Conservation (phyloP, 2,888 invertebrate species). For the Gari tellinella region DNA sequence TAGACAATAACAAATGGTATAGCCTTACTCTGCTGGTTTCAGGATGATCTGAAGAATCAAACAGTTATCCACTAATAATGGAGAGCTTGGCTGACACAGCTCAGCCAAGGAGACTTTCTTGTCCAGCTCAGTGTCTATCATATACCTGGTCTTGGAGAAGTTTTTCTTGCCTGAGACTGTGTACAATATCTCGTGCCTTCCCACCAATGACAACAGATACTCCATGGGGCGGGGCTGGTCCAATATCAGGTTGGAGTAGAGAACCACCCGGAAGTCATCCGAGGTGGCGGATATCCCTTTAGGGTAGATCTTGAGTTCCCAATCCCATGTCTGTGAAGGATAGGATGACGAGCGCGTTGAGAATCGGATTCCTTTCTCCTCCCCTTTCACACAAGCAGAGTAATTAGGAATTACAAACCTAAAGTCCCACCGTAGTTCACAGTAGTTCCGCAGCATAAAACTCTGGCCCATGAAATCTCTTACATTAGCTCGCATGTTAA, state of each 20-base stretch:
- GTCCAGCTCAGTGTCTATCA: slow-evolving; percentile 84
- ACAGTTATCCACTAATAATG: slow-evolving; percentile 74
- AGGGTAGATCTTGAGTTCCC: slow-evolving; percentile 84
- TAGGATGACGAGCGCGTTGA: slow-evolving; percentile 83
- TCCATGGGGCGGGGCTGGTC: slow-evolving; percentile 83
- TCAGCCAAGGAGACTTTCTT: slow-evolving; percentile 82
- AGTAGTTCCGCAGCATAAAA: slow-evolving; percentile 84
- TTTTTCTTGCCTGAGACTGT: slow-evolving; percentile 83
- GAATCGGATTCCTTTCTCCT: slow-evolving; percentile 82
- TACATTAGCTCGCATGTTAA: slow-evolving; percentile 79
- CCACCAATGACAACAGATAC: slow-evolving; percentile 82
- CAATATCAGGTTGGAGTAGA: slow-evolving; percentile 81
- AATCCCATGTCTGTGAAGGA: slow-evolving; percentile 84
- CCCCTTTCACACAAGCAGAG: slow-evolving; percentile 72
- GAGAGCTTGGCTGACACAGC: slow-evolving; percentile 73
- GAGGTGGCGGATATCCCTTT: slow-evolving; percentile 79
- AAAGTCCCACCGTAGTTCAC: slow-evolving; percentile 85
- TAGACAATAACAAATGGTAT: too few species aligned
- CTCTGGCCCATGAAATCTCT: slow-evolving; percentile 80
- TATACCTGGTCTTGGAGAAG: slow-evolving; percentile 84
- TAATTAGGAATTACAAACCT: slow-evolving; percentile 81
- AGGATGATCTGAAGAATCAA: slow-evolving; percentile 79
- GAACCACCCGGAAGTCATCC: slow-evolving; percentile 80
- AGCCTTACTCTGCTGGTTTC: slow-evolving; percentile 75
- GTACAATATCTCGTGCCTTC: slow-evolving; percentile 82